A percentile compares a stretch with the other conserved stretches of the same genome.
phyloP scores from a whole-genome alignment of 2,888 invertebrate species.

The Hipparchia semele region DNA sequence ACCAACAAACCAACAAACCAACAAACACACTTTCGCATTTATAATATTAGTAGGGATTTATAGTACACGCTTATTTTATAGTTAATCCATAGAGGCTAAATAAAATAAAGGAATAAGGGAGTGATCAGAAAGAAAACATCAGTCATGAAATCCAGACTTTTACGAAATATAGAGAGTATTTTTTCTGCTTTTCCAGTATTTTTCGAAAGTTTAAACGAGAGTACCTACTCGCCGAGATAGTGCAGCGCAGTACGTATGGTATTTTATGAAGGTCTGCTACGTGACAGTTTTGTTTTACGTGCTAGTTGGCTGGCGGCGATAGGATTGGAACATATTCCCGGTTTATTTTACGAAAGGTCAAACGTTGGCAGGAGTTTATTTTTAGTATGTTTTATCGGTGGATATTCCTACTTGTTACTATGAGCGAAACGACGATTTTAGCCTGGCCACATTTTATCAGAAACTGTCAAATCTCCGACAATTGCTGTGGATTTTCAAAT shows the following conservation, averaged over 20 bases:
- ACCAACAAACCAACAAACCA: no score
- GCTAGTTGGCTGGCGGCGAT: slow-evolving; percentile 17
- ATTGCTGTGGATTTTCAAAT: no score
- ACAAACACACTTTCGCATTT: no score
- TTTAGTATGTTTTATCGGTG: background rate
- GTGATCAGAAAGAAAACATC: no score
- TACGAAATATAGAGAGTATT: background rate
- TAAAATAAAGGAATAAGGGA: no score
- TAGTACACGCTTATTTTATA: no score
- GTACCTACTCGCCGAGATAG: background rate
- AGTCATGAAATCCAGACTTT: background rate
- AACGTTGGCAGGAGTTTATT: background rate
- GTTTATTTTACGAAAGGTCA: slow-evolving; percentile 12
- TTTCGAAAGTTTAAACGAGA: slow-evolving; percentile 3
- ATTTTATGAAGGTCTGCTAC: slow-evolving; percentile 10
- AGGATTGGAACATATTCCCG: slow-evolving; percentile 13
- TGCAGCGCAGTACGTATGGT: slow-evolving; percentile 3
- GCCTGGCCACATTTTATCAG: no score
- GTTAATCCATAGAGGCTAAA: no score
- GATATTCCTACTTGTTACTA: background rate
- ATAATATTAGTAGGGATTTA: no score
- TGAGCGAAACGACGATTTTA: background rate
- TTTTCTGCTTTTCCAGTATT: slow-evolving; percentile 8
- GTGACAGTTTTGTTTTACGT: slow-evolving; percentile 21
- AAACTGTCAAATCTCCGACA: no score